phyloP scores from a whole-genome alignment of 2,113 vertebrate species.

The Colistium nudipinnis region DNA sequence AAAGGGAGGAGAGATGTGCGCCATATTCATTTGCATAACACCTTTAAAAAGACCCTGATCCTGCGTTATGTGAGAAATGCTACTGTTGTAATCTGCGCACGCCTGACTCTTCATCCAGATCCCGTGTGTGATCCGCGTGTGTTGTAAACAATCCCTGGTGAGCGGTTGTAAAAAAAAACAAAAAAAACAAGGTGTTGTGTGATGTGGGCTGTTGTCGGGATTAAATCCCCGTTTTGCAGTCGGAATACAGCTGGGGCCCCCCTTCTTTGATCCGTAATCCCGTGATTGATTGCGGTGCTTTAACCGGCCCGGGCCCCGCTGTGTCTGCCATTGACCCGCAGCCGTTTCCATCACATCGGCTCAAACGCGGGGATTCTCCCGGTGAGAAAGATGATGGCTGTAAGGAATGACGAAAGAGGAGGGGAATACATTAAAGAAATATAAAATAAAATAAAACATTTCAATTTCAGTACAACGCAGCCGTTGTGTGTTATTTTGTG shows the following conservation, averaged over 20 bases:
- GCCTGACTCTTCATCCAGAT: slow-evolving; percentile 8
- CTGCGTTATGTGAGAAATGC: slow-evolving; percentile 22
- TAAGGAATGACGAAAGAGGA: slow-evolving; percentile 39
- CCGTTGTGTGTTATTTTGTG: no score
- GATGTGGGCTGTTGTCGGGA: neutral
- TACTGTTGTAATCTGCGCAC: slow-evolving; percentile 38
- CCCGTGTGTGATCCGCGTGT: neutral
- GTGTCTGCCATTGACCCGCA: slow-evolving; percentile 58
- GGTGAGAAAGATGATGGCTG: slow-evolving; percentile 62
- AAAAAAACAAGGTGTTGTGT: slow-evolving; percentile 4
- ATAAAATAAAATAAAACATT: neutral
- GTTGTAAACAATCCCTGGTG: slow-evolving; percentile 1
- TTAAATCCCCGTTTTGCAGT: slow-evolving; percentile 15
- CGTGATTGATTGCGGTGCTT: slow-evolving; percentile 68
- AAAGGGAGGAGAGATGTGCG: slow-evolving; percentile 21
- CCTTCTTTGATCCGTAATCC: slow-evolving; percentile 61
- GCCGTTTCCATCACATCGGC: slow-evolving; percentile 62
- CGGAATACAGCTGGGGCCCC: slow-evolving; percentile 26
- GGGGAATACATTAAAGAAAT: slow-evolving; percentile 9
- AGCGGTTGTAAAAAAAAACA: no score
- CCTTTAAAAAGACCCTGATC: slow-evolving; percentile 13
- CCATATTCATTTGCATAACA: slow-evolving; percentile 33
- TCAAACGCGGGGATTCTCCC: slow-evolving; percentile 58
- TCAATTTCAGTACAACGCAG: neutral
- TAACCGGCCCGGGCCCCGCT: slow-evolving; percentile 47